These are phyloP conservation scores for Paramisgurnus dabryanus DNA, from an alignment of 2,113 vertebrate species.

Conservation along the genomic window DNA sequence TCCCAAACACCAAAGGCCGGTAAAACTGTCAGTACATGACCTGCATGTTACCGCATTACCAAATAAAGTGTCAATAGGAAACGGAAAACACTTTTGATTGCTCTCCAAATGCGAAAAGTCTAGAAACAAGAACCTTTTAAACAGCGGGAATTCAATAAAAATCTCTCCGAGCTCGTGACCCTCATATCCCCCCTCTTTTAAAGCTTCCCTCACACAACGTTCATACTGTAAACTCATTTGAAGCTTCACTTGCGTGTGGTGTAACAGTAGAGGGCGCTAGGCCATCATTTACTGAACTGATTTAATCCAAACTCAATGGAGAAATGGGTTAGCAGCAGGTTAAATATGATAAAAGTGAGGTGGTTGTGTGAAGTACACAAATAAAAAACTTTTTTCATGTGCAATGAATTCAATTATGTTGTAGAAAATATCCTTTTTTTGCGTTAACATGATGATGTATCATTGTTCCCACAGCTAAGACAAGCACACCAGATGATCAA, in stretches of 20 bases:
- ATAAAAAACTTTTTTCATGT: background rate
- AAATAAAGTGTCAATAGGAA: background rate
- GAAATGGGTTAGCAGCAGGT: slow-evolving; percentile 37
- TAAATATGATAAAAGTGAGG: slow-evolving; percentile 3
- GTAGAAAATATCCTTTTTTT: background rate
- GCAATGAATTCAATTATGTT: background rate
- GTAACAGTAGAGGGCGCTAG: slow-evolving; percentile 81
- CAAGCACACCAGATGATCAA: slow-evolving; percentile 9
- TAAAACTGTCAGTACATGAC: background rate
- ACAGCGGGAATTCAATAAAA: background rate
- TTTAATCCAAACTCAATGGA: slow-evolving; percentile 37
- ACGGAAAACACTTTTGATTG: background rate
- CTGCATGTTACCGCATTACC: background rate
- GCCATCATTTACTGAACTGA: slow-evolving; percentile 60
- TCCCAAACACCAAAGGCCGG: background rate
- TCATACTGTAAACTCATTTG: background rate
- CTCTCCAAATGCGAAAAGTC: too few relatives aligned
- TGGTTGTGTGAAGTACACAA: background rate
- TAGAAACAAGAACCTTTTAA: background rate
- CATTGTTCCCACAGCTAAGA: background rate
- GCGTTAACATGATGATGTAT: background rate
- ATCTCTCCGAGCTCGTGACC: background rate
- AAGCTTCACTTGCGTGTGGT: slow-evolving; percentile 54
- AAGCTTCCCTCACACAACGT: background rate
- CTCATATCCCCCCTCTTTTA: background rate